phyloP scores from a whole-genome alignment of 2,113 vertebrate species.

The Pollachius pollachius region DNA sequence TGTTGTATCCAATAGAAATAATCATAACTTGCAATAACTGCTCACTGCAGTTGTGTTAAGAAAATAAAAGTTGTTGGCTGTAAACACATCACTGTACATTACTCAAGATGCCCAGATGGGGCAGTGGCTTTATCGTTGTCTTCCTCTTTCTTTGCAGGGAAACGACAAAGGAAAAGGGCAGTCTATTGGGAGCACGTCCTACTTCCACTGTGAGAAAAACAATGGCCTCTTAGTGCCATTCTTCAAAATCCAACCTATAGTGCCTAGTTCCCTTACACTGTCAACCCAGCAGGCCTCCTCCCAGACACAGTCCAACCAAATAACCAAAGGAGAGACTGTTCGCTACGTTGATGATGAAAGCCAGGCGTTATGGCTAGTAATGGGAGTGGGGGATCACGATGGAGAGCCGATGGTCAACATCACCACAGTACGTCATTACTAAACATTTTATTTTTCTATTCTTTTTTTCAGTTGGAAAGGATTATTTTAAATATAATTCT shows the following conservation, averaged over 20 bases:
- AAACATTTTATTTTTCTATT: background rate
- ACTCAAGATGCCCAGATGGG: too few species aligned
- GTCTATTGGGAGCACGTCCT: slow-evolving; percentile 28
- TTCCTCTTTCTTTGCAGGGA: slow-evolving; percentile 53
- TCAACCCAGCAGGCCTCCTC: rapidly evolving
- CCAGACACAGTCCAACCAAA: background rate
- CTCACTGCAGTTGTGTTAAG: too few species aligned
- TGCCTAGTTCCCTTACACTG: rapidly evolving
- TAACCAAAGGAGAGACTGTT: slow-evolving; percentile 71
- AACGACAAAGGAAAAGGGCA: slow-evolving; percentile 68
- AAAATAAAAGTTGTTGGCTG: too few species aligned
- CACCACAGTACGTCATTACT: slow-evolving; percentile 57
- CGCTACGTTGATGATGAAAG: slow-evolving; percentile 56
- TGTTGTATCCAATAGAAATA: too few species aligned
- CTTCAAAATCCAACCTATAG: slow-evolving; percentile 58
- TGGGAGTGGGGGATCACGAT: slow-evolving; percentile 47
- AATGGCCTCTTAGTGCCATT: slow-evolving; percentile 76
- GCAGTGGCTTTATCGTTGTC: too few species aligned
- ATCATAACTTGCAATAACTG: too few species aligned
- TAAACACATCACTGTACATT: too few species aligned
- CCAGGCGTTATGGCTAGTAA: slow-evolving; percentile 69
- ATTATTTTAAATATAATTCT: background rate
- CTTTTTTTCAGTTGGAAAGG: background rate
- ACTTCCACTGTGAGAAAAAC: slow-evolving; percentile 68
- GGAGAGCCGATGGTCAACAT: slow-evolving; percentile 43